These are phyloP conservation scores for Ammodytes marinus DNA, from an alignment of 2,113 vertebrate genomes.

Conservation along the genomic window DNA sequence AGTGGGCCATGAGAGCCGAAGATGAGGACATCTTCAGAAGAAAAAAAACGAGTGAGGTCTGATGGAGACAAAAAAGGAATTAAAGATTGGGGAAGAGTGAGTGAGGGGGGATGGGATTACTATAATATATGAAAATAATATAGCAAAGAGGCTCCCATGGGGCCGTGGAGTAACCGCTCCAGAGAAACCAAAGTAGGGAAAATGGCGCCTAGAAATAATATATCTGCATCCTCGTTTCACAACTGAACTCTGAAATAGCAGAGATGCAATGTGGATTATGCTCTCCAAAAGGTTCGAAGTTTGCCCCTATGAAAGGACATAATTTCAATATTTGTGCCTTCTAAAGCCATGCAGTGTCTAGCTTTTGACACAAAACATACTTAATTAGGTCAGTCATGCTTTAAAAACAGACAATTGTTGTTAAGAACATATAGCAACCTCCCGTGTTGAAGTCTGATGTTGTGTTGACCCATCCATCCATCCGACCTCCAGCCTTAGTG, in stretches of 20 bases:
- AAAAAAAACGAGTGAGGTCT: slow-evolving; percentile 45
- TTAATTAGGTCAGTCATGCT: too few species aligned
- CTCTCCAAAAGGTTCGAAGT: too few species aligned
- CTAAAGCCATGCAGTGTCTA: too few species aligned
- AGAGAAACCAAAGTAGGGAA: slow-evolving; percentile 55
- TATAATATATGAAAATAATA: slow-evolving; percentile 76
- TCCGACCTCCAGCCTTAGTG: too few species aligned
- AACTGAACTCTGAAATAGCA: too few species aligned
- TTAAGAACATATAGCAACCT: too few species aligned
- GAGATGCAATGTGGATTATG: background rate
- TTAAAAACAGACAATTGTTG: too few species aligned
- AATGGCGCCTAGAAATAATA: slow-evolving; percentile 48
- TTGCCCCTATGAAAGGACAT: too few species aligned
- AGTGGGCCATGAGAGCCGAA: slow-evolving; percentile 44
- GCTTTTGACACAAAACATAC: too few species aligned
- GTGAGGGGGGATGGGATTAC: slow-evolving; percentile 64
- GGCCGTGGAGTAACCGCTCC: slow-evolving; percentile 33
- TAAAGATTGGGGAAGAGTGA: slow-evolving; percentile 57
- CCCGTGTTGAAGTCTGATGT: too few species aligned
- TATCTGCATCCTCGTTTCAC: slow-evolving; percentile 49
- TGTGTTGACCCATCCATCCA: too few species aligned
- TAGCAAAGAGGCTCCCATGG: slow-evolving; percentile 56
- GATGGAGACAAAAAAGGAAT: slow-evolving; percentile 69
- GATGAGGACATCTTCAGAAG: slow-evolving; percentile 58
- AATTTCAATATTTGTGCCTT: too few species aligned